phyloP scores from a whole-genome alignment of 1,140 invertebrate species.

The Ips nitidus region DNA sequence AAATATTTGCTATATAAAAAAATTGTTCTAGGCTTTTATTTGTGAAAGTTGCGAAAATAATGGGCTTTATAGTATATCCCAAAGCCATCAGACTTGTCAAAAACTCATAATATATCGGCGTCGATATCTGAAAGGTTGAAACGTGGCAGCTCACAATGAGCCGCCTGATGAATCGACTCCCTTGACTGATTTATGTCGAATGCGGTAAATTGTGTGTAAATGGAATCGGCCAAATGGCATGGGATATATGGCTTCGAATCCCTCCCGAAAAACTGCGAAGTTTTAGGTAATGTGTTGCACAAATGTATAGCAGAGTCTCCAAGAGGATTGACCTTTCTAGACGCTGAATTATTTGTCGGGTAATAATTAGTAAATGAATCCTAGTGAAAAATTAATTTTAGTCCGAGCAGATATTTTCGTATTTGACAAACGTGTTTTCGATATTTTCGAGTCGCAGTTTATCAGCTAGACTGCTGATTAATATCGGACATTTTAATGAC shows the following conservation, averaged over 20 bases:
- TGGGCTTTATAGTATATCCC: slow-evolving; percentile 2
- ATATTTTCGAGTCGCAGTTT: slow-evolving; percentile 19
- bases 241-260: neutral
- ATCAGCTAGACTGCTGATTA: slow-evolving; percentile 19
- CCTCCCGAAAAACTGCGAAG: neutral
- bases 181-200: slow-evolving; percentile 33
- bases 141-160: slow-evolving; percentile 27
- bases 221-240: slow-evolving; percentile 31
- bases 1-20: too few relatives aligned
- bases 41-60: neutral
- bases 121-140: slow-evolving; percentile 29
- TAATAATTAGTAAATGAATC: too few relatives aligned
- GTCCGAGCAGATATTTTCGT: neutral
- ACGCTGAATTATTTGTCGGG: too few relatives aligned
- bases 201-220: slow-evolving; percentile 32
- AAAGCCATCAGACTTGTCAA: slow-evolving; percentile 24
- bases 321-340: too few relatives aligned
- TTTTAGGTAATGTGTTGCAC: neutral
- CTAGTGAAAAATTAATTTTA: too few relatives aligned
- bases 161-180: slow-evolving; percentile 28
- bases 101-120: slow-evolving; percentile 24
- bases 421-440: slow-evolving; percentile 21
- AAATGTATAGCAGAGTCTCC: too few relatives aligned
- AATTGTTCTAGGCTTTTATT: too few relatives aligned
- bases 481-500: slow-evolving; percentile 31